Conservation (phyloP, 2,888 invertebrate genomes). For the Blastobasis adustella region DNA sequence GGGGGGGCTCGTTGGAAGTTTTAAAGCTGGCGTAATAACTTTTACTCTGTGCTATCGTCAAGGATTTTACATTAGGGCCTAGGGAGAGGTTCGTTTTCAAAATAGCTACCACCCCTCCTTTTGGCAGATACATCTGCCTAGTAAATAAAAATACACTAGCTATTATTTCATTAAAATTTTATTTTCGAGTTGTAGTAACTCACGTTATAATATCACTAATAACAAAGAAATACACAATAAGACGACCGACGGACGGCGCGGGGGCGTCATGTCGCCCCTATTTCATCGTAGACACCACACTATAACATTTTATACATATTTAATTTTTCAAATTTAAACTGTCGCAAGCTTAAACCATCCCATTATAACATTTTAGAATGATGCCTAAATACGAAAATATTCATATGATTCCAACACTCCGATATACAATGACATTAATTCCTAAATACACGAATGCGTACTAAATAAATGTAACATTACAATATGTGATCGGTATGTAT, state of each 20-base stretch:
- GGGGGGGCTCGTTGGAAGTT: no score
- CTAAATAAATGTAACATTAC: conserved; percentile 46
- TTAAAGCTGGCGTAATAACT: no score
- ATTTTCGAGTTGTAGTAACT: conserved; percentile 57
- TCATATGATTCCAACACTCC: conserved; percentile 30
- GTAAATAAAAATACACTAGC: conserved; percentile 36
- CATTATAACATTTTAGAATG: conserved; percentile 2
- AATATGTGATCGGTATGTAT: conserved; percentile 28
- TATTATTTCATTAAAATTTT: conserved; percentile 37
- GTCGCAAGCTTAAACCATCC: no score
- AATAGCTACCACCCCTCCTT: background rate
- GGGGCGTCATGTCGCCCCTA: no score
- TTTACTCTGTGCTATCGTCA: no score
- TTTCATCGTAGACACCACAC: no score
- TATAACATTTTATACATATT: no score
- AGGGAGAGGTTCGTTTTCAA: background rate
- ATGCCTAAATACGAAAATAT: conserved; percentile 42
- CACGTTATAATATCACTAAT: conserved; percentile 51
- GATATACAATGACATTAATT: conserved; percentile 18
- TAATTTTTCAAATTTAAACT: no score
- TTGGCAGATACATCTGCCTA: conserved; percentile 19
- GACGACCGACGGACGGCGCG: no score
- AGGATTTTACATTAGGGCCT: no score
- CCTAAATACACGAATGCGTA: conserved; percentile 39
- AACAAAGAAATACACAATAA: conserved; percentile 64